Conservation (phyloP, 2,888 invertebrate genomes). For the Synergus itoensis region DNA sequence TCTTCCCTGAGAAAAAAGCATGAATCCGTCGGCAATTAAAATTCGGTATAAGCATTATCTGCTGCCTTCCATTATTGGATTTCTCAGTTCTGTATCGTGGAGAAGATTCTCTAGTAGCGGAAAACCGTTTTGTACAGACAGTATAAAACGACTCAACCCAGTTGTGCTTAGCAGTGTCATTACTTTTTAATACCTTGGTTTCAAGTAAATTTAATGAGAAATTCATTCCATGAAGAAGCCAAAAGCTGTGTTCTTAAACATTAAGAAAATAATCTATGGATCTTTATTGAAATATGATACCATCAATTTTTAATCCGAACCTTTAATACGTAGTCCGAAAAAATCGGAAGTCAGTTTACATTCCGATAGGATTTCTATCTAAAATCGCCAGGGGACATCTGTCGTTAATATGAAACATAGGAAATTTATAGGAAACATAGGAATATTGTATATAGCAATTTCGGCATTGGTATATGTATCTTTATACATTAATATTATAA, state of each 20-base stretch:
- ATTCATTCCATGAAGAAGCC: neutral
- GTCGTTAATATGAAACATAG: slow-evolving; percentile 43
- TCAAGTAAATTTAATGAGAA: slow-evolving; percentile 16
- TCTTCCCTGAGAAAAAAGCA: neutral
- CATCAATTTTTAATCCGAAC: neutral
- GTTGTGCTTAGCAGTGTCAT: slow-evolving; percentile 43
- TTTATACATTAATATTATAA: slow-evolving; percentile 54
- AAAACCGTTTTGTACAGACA: neutral
- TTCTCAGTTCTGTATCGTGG: neutral
- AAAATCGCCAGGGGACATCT: no score
- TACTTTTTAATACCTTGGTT: slow-evolving; percentile 46
- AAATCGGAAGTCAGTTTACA: no score
- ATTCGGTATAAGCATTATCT: slow-evolving; percentile 22
- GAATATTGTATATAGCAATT: slow-evolving; percentile 44
- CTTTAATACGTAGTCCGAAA: no score
- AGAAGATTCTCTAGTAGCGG: neutral
- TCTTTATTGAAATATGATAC: neutral
- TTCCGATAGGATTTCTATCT: no score
- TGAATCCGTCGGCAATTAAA: slow-evolving; percentile 6
- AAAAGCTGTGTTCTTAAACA: slow-evolving; percentile 1
- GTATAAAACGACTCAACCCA: slow-evolving; percentile 34
- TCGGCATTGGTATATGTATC: slow-evolving; percentile 51
- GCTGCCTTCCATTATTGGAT: slow-evolving; percentile 29
- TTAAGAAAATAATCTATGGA: neutral
- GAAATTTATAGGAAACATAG: slow-evolving; percentile 17